These are phyloP conservation scores for Dolichoris vasculosae DNA, from an alignment of 1,140 invertebrate genomes.

Conservation along the genomic window DNA sequence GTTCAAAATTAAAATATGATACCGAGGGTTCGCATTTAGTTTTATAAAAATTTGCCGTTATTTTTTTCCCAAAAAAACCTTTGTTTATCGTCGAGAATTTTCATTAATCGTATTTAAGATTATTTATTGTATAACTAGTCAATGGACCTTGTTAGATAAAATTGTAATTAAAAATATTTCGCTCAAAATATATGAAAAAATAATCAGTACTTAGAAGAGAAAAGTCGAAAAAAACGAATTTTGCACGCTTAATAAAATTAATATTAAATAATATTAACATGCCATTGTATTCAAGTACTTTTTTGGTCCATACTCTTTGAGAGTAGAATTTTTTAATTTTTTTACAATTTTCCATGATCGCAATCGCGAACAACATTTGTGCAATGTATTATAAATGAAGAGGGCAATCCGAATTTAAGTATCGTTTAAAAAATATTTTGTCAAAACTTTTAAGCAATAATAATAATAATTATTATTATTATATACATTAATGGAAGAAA, in stretches of 20 bases:
- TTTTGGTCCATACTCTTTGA: background rate
- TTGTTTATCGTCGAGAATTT: background rate
- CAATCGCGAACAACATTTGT: slow-evolving; percentile 4
- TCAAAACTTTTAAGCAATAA: background rate
- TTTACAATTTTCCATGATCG: slow-evolving; percentile 12
- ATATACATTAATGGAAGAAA: no score
- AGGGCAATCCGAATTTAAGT: slow-evolving; percentile 7
- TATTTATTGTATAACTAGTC: slow-evolving; percentile 50
- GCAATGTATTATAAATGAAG: slow-evolving; percentile 29
- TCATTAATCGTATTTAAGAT: slow-evolving; percentile 18
- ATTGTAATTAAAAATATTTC: background rate
- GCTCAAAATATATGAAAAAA: background rate
- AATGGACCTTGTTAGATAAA: slow-evolving; percentile 15
- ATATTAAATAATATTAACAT: background rate
- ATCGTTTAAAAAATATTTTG: background rate
- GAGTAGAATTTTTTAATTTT: slow-evolving; percentile 20
- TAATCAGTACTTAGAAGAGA: slow-evolving; percentile 7
- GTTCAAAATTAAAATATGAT: slow-evolving; percentile 66
- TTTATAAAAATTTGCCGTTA: slow-evolving; percentile 59
- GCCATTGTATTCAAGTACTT: background rate
- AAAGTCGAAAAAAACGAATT: background rate
- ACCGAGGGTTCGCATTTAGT: slow-evolving; percentile 66
- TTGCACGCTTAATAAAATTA: slow-evolving; percentile 30
- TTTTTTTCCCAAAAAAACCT: slow-evolving; percentile 8
- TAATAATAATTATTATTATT: no score